Conservation (phyloP, 2,113 vertebrate species). For the Laticauda colubrina region DNA sequence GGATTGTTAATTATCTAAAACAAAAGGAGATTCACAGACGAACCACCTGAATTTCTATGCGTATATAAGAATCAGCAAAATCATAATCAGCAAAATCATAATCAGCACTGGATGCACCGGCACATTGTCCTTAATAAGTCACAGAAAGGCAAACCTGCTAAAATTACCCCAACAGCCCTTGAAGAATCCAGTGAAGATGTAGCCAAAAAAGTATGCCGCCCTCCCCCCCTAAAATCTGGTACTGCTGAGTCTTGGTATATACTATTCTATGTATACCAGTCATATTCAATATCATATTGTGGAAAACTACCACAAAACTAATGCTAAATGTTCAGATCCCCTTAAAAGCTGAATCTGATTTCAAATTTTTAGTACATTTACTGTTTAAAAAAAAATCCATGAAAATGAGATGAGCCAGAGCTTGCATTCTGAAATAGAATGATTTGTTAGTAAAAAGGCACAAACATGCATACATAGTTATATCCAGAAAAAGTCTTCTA, state of each 20-base stretch:
- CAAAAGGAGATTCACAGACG: neutral
- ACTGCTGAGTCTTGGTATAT: neutral
- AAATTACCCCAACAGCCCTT: neutral
- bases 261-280: neutral
- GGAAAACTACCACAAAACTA: neutral
- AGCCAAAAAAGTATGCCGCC: neutral
- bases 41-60: neutral
- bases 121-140: neutral
- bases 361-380: neutral
- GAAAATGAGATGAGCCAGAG: slow-evolving; percentile 5
- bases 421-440: slow-evolving; percentile 35
- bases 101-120: neutral
- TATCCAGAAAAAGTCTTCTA: neutral
- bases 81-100: neutral
- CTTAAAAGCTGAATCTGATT: neutral
- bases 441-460: neutral
- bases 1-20: neutral
- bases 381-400: neutral
- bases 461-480: neutral
- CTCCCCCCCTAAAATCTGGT: neutral
- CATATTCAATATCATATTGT: neutral
- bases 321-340: neutral
- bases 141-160: neutral
- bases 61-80: neutral
- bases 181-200: neutral